These are phyloP conservation scores for Platanista minor DNA, from an alignment of 2,113 vertebrate genomes.

Conservation along the genomic window DNA sequence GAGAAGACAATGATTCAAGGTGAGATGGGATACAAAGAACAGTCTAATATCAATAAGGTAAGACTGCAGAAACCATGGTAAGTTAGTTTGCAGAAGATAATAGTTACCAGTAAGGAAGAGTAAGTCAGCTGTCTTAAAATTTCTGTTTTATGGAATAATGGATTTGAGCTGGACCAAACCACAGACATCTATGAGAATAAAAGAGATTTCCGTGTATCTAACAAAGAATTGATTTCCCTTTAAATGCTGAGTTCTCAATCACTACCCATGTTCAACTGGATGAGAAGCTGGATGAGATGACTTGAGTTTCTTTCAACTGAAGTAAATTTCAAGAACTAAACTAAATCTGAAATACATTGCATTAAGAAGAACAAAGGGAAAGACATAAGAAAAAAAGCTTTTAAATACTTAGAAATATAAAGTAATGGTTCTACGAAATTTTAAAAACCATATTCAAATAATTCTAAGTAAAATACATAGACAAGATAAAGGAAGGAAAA, in stretches of 20 bases:
- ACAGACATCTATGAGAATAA: neutral
- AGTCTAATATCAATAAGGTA: neutral
- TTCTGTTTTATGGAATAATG: neutral
- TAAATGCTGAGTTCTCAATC: neutral
- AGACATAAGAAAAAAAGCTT: neutral
- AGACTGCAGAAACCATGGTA: neutral
- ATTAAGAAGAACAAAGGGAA: conserved; percentile 13
- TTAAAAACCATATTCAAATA: conserved; percentile 42
- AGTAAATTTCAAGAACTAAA: conserved; percentile 28
- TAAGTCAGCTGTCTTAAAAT: neutral
- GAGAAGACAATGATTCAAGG: neutral
- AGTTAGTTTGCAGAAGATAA: neutral
- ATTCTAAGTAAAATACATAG: neutral
- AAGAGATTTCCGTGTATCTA: neutral
- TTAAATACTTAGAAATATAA: conserved; percentile 20
- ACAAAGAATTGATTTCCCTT: neutral
- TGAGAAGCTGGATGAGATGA: neutral
- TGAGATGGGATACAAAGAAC: neutral
- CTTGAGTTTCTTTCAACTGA: neutral
- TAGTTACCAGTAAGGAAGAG: neutral
- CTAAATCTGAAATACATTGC: conserved; percentile 32
- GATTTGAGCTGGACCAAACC: neutral
- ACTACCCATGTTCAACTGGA: neutral
- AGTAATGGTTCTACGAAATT: neutral
- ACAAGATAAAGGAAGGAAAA: neutral